Evolutionary conservation across 1,140 invertebrate genomes (phyloP).

Genomic region (Dermatophagoides farinae): DNA sequence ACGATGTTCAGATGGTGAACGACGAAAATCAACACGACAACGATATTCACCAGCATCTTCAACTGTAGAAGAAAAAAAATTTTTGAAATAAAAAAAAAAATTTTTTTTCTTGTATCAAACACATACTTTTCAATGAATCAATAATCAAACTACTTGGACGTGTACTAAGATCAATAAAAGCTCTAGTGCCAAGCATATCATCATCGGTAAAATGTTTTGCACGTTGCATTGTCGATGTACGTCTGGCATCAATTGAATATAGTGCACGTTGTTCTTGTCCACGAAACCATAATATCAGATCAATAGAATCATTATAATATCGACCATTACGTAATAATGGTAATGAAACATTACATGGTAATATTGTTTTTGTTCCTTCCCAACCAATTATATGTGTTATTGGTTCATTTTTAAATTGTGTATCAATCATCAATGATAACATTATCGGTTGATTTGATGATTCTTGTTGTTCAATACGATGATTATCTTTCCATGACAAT

Average conservation of each 20-base stretch:
- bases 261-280: constrained; percentile 12
- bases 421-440: not conserved
- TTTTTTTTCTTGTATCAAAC: not conserved
- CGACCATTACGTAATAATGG: not conserved
- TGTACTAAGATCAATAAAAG: constrained; percentile 18
- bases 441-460: not conserved
- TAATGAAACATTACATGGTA: constrained; percentile 11
- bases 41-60: constrained; percentile 56
- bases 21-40: constrained; percentile 65
- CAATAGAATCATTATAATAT: constrained; percentile 12
- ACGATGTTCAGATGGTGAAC: constrained; percentile 61
- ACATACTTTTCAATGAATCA: constrained; percentile 17
- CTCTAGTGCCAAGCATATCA: constrained; percentile 15
- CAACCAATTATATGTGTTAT: not conserved
- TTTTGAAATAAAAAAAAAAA: too few relatives aligned
- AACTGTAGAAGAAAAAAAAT: not conserved
- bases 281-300: constrained; percentile 16
- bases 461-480: not conserved
- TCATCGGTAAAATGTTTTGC: constrained; percentile 18
- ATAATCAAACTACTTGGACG: constrained; percentile 17
- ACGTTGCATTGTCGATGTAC: constrained; percentile 11
- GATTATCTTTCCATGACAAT: too few relatives aligned
- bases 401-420: not conserved
- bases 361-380: constrained; percentile 5
- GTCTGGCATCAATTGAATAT: constrained; percentile 16